Evolutionary conservation across 2,888 invertebrate genomes (phyloP), one percentile per base, ranked within the genome.

Genomic region (Melanostoma scalare): DNA sequence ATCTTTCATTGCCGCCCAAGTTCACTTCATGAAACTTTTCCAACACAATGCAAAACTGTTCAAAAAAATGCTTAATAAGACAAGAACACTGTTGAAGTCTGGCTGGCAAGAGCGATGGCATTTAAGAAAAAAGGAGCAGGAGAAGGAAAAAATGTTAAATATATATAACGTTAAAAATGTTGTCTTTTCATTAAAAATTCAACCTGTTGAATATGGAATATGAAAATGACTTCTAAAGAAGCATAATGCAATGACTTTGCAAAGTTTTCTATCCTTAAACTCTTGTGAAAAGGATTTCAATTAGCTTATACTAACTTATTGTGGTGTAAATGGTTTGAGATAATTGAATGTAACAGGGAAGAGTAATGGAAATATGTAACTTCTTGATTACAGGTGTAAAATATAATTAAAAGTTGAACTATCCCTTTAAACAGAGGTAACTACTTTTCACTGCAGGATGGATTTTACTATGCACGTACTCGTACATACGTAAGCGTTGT

Each of bases 101-200:
- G 48, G 36, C 8, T 38, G 9, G 10, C 9, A 3, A 4, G n/a
- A 1, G 3, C 20, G 3, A n/a, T n/a, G 3, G 5, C 2, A 3
- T 33, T 6, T 10, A 9, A 44, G n/a, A 6, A 9, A 4, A 55
- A 40, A 3, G 20, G 20, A 8, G 30, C 30, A 46, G 1, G 50
- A 36, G 55, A 38, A n/a, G 3, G 38, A 10, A 52, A 4, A 52
- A 52, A 50, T 38, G 33, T 36, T 9, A 46, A 73, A 73, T 73
- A 44, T 55, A 53, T 9, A 50, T 72, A 76, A 81, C 68, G 72
- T 72, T 68, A 78, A 78, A 68, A 82, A 73, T 78, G 82, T 82
- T 82, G 63, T 82, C 69, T 46, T 82, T 82, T 82, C 82, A 82
- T 82, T 82, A 78, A 73, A 71, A 78, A 77, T 82, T 63, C 82